phyloP scores from a whole-genome alignment of 2,113 vertebrate species.

The Paradisaea rubra region DNA sequence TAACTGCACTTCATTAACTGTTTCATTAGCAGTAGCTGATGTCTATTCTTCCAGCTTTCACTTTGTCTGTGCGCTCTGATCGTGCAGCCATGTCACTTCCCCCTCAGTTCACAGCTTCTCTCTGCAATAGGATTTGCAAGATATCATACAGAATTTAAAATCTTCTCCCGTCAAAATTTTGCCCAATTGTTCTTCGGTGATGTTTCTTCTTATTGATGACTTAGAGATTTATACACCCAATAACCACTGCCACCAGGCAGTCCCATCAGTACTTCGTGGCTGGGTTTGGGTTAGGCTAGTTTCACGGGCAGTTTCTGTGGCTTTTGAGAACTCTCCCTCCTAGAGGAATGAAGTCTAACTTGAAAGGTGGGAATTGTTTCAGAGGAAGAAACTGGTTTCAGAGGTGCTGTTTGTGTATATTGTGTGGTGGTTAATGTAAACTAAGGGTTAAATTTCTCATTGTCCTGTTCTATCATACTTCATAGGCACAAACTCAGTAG shows the following conservation, averaged over 20 bases:
- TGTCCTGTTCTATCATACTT: background rate
- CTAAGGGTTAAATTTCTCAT: background rate
- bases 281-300: background rate
- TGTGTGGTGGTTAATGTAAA: background rate
- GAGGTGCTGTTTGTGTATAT: background rate
- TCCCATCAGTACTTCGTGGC: background rate
- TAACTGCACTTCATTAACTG: background rate
- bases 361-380: background rate
- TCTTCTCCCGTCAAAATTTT: background rate
- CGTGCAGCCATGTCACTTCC: background rate
- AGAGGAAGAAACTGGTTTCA: background rate
- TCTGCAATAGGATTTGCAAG: background rate
- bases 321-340: background rate
- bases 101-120: background rate
- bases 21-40: background rate
- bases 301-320: background rate
- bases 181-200: background rate
- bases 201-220: background rate
- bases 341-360: conserved; percentile 4
- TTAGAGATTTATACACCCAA: background rate
- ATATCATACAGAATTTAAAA: background rate
- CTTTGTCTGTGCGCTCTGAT: background rate
- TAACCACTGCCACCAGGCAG: background rate
- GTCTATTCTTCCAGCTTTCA: background rate
- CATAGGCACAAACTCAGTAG: background rate